phyloP scores from a whole-genome alignment of 2,797 vertebrate genomes.

The Acanthurus leucopareius region DNA sequence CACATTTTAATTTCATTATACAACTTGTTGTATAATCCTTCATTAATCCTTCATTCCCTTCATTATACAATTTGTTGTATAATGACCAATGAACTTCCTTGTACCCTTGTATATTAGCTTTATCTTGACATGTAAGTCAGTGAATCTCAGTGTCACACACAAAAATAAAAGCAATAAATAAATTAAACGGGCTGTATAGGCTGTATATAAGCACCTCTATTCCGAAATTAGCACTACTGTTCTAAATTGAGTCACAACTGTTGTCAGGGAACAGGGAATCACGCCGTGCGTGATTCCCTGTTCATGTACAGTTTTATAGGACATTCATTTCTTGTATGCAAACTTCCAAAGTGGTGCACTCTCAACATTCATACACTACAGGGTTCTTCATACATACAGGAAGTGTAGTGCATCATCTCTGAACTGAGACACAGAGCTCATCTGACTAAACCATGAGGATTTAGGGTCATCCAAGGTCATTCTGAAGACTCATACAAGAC shows the following conservation, averaged over 20 bases:
- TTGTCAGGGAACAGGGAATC: no score
- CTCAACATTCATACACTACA: neutral
- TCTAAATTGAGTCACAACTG: no score
- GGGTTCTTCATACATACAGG: neutral
- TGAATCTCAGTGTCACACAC: neutral
- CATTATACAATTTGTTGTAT: no score
- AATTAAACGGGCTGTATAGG: no score
- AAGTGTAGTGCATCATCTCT: neutral
- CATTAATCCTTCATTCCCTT: no score
- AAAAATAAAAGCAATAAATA: no score
- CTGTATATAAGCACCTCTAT: no score
- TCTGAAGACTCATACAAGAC: conserved; percentile 24
- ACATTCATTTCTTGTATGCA: neutral
- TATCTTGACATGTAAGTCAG: neutral
- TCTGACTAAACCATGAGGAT: neutral
- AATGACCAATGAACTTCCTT: no score
- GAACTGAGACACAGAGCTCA: neutral
- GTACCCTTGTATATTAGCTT: no score
- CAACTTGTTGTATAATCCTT: no score
- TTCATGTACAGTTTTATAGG: neutral
- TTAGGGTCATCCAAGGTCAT: neutral
- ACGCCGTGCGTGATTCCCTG: neutral
- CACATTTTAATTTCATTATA: no score
- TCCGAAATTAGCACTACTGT: no score
- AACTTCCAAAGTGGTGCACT: neutral